These are phyloP conservation scores for Alethe diademata DNA, from an alignment of 2,113 vertebrate species.

Conservation along the genomic window DNA sequence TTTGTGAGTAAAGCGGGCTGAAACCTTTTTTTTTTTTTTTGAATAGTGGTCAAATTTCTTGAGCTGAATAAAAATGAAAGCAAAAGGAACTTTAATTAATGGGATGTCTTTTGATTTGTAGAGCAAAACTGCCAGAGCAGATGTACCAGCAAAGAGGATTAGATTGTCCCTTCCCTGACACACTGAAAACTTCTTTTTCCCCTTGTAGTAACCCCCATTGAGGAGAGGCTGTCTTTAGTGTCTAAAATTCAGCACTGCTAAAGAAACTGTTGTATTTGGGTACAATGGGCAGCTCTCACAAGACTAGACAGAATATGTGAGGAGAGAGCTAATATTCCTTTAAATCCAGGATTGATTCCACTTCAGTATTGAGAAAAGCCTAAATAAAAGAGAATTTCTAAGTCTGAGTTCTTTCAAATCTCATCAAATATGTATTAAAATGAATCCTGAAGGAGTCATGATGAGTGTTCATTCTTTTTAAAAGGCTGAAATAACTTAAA, in stretches of 20 bases:
- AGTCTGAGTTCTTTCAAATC: conserved; percentile 38
- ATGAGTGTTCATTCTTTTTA: conserved; percentile 2
- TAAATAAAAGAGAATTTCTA: conserved; percentile 66
- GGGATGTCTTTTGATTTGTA: conserved; percentile 86
- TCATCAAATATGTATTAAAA: conserved; percentile 67
- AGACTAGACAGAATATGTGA: conserved; percentile 87
- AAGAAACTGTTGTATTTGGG: conserved; percentile 81
- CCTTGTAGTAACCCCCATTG: conserved; percentile 81
- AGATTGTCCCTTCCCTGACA: conserved; percentile 83
- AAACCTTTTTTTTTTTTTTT: conserved; percentile 47
- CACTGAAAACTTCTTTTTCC: conserved; percentile 80
- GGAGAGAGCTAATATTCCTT: conserved; percentile 83
- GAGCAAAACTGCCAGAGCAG: conserved; percentile 85
- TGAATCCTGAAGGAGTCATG: conserved; percentile 51
- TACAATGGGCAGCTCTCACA: conserved; percentile 84
- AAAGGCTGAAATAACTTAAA: conserved; percentile 24
- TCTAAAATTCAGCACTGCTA: conserved; percentile 83
- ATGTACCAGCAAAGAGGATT: conserved; percentile 92
- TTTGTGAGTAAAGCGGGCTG: conserved; percentile 68
- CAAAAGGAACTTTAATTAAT: conserved; percentile 84
- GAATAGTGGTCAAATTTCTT: conserved; percentile 81
- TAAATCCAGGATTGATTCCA: conserved; percentile 62
- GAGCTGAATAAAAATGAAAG: conserved; percentile 86
- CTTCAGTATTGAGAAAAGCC: conserved; percentile 64
- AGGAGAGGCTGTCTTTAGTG: conserved; percentile 82